Evolutionary conservation across 2,888 invertebrate species (phyloP), one percentile per base, ranked within the genome.

Genomic region (Plebejus anna): DNA sequence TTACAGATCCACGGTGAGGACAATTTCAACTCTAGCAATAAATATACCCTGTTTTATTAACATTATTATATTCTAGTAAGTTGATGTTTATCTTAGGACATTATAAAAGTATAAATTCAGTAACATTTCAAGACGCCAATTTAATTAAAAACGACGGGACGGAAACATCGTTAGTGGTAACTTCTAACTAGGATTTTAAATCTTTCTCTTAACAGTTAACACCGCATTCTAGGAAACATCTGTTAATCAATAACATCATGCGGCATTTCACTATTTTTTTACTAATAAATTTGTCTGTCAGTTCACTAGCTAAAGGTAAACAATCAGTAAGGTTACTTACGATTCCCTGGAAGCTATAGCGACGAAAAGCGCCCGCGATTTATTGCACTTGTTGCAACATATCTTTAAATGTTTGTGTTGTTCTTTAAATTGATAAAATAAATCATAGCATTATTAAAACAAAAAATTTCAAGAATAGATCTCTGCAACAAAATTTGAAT

Each of bases 381-480:
- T 82, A 81, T 83, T 82, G 82, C 84, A 81, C 82, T 83, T 83
- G 84, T 83, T 79, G 80, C 81, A 51, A 83, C 81, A 88, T 87
- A 89, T 89, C 92, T 88, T 92, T 91, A 92, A 92, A 87, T 88
- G 89, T 88, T 42, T 28, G 85, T 79, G 84, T 86, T 85, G 82
- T 79, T 76, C 80, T 79, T 79, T 80, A 83, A 82, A 83, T 85
- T 84, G 78, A 79, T 81, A 61, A 61, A 61, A 61, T 61, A 61
- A 9, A 28, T 61, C 4, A 61, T 61, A 11, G 61, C 28, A 22
- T 36, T 7, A 13, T 32, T 11, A 16, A 4, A 66, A 66, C 66
- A 13, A 66, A 66, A 66, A 66, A 2, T 66, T 66, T 13, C 13
- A 66, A 2, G 47, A 47, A 47, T 16, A 32, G 16, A 5, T 36